A percentile compares a stretch with the other conserved stretches of the same genome.
Conservation (phyloP, 2,888 invertebrate species). For the Ephialtes manifestator region DNA sequence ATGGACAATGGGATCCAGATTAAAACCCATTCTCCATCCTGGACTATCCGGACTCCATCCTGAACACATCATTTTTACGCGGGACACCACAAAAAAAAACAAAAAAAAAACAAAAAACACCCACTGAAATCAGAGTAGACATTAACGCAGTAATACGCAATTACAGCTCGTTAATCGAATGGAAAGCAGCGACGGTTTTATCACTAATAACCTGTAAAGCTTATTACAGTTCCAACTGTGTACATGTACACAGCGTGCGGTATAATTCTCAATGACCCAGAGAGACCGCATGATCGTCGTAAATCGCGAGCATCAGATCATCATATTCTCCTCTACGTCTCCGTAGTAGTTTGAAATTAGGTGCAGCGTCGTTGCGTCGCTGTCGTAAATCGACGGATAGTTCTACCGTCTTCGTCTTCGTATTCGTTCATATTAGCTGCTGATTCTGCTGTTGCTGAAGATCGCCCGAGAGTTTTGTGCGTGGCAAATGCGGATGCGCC, state of each 20-base stretch:
- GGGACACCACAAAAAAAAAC: background rate
- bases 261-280: slow-evolving; percentile 67
- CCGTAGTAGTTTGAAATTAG: slow-evolving; percentile 60
- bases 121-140: slow-evolving; percentile 41
- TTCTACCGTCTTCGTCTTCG: slow-evolving; percentile 24
- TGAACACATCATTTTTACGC: no score
- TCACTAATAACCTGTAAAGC: slow-evolving; percentile 4
- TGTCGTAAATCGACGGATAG: slow-evolving; percentile 68
- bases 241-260: slow-evolving; percentile 46
- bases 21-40: no score
- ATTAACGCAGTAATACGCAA: slow-evolving; percentile 56
- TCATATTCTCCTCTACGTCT: slow-evolving; percentile 45
- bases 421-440: no score
- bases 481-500: slow-evolving; percentile 69
- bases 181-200: slow-evolving; percentile 60
- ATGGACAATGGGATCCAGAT: no score
- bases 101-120: background rate
- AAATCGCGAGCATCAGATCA: slow-evolving; percentile 63
- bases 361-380: slow-evolving; percentile 66
- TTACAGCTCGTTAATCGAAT: slow-evolving; percentile 66
- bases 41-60: no score
- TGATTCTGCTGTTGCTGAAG: slow-evolving; percentile 7
- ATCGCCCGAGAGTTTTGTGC: slow-evolving; percentile 47
- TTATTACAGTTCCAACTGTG: slow-evolving; percentile 28
- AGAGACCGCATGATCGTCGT: slow-evolving; percentile 67